Conservation (phyloP, 2,797 vertebrate species). For the Selene dorsalis region DNA sequence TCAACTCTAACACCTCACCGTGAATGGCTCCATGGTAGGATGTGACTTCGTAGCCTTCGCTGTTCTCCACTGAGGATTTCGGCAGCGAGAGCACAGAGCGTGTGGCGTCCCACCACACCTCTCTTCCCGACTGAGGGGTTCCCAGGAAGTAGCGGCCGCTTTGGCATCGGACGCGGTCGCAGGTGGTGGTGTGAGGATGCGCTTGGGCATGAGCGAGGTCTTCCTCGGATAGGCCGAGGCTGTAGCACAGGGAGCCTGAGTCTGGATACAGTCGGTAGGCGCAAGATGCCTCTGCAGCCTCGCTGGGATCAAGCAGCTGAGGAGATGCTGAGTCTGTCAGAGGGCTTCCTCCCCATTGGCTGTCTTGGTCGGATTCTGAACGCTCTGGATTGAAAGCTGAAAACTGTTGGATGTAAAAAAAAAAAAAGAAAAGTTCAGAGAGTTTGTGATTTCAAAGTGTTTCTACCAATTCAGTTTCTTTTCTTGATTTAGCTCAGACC, state of each 20-base stretch:
- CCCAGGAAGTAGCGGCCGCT: constrained; percentile 94
- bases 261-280: constrained; percentile 92
- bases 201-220: constrained; percentile 85
- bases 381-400: constrained; percentile 93
- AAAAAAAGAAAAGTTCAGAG: constrained; percentile 17
- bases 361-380: constrained; percentile 94
- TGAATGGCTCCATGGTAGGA: constrained; percentile 91
- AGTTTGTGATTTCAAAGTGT: constrained; percentile 10
- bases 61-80: constrained; percentile 91
- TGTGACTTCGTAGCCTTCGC: constrained; percentile 90
- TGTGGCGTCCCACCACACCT: constrained; percentile 92
- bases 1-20: constrained; percentile 82
- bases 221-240: constrained; percentile 89
- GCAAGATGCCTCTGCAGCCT: constrained; percentile 88
- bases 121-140: constrained; percentile 88
- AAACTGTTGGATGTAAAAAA: constrained; percentile 83
- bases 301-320: constrained; percentile 89
- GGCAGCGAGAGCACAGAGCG: constrained; percentile 88
- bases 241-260: constrained; percentile 88
- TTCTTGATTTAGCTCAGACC: constrained; percentile 25
- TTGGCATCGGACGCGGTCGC: constrained; percentile 91
- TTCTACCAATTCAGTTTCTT: not conserved
- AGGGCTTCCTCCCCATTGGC: constrained; percentile 95
- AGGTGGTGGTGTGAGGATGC: constrained; percentile 89
- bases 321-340: constrained; percentile 92